Evolutionary conservation across 1,140 invertebrate species (phyloP).

Genomic region (Brachionus calyciflorus): DNA sequence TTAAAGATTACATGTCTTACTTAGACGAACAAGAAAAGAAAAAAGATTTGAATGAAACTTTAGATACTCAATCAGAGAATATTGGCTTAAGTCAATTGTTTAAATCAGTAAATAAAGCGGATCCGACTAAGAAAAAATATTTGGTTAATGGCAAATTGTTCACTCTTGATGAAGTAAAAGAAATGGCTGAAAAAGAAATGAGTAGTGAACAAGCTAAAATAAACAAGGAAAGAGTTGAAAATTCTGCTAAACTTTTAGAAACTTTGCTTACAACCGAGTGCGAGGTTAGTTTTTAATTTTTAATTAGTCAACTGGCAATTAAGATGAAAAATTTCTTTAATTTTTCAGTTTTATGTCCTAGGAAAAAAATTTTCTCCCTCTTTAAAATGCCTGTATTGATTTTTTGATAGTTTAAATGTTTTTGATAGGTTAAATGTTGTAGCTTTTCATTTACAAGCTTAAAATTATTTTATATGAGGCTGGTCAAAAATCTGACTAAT

Average conservation of each 20-base stretch:
- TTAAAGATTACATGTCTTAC: slow-evolving; percentile 3
- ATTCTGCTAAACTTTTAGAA: background rate
- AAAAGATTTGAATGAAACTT: background rate
- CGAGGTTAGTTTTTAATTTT: background rate
- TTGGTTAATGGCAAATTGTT: slow-evolving; percentile 12
- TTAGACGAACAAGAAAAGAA: slow-evolving; percentile 7
- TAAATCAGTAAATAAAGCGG: background rate
- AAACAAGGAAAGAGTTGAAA: background rate
- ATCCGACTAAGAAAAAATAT: background rate
- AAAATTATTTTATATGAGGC: too few species aligned
- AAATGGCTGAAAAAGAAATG: slow-evolving; percentile 13
- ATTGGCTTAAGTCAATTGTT: background rate
- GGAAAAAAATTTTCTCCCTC: too few species aligned
- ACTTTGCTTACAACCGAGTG: slow-evolving; percentile 1
- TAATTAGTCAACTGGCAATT: too few species aligned
- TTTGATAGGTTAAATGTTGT: too few species aligned
- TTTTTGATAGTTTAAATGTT: too few species aligned
- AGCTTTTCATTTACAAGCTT: too few species aligned
- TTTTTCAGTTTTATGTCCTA: too few species aligned
- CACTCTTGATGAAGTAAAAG: slow-evolving; percentile 26
- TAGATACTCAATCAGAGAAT: background rate
- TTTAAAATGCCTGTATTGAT: too few species aligned
- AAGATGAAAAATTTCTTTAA: too few species aligned
- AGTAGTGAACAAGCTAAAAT: slow-evolving; percentile 4
- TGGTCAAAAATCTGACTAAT: too few species aligned